Evolutionary conservation across 2,113 vertebrate genomes (phyloP).

Genomic region (Hippocampus mohnikei): DNA sequence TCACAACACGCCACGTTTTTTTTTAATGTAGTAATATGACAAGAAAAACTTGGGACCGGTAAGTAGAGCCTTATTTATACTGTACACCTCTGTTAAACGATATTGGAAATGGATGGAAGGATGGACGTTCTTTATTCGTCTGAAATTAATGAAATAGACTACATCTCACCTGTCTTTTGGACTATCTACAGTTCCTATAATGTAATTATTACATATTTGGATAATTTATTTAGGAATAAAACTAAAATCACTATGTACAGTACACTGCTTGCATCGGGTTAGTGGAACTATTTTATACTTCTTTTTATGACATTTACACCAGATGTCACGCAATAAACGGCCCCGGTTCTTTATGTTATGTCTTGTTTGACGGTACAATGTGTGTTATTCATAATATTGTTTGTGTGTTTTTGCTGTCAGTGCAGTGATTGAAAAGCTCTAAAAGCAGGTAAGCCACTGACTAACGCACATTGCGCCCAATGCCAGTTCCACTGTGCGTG

Average conservation of each 20-base stretch:
- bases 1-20: neutral
- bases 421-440: constrained; percentile 59
- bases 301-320: neutral
- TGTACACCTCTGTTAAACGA: constrained; percentile 20
- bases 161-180: neutral
- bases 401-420: constrained; percentile 7
- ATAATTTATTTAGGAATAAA: neutral
- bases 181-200: neutral
- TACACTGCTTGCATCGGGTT: constrained; percentile 1
- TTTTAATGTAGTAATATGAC: constrained; percentile 27
- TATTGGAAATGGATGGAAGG: neutral
- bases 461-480: constrained; percentile 98
- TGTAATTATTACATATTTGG: constrained; percentile 4
- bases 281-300: neutral
- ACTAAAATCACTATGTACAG: neutral
- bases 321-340: neutral
- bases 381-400: constrained; percentile 32
- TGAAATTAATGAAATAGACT: constrained; percentile 8
- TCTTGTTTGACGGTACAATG: neutral
- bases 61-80: constrained; percentile 59
- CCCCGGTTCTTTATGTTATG: neutral
- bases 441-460: constrained; percentile 98
- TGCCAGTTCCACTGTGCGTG: constrained; percentile 96
- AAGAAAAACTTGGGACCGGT: constrained; percentile 70
- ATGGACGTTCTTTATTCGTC: constrained; percentile 33